Conservation (phyloP, 2,888 invertebrate species). For the Drosophila fulvimacula region DNA sequence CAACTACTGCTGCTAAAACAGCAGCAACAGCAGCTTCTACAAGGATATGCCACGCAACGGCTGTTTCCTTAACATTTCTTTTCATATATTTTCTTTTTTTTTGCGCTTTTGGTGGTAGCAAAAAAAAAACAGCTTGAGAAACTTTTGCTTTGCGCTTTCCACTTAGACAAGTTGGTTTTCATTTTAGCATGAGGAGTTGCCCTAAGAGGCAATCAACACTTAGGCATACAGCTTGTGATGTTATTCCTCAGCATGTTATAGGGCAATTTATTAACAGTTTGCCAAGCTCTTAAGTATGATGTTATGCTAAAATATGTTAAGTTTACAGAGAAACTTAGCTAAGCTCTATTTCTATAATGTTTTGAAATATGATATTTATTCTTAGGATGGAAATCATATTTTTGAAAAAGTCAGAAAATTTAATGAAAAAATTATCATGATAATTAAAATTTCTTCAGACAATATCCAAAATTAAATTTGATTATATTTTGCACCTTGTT, state of each 20-base stretch:
- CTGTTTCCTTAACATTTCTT: constrained; percentile 25
- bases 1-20: constrained; percentile 16
- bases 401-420: no score
- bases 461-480: no score
- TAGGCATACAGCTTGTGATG: constrained; percentile 14
- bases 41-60: constrained; percentile 49
- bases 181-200: constrained; percentile 8
- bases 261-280: not conserved
- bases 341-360: not conserved
- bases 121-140: constrained; percentile 47
- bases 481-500: no score
- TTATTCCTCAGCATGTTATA: no score
- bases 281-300: not conserved
- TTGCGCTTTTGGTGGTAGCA: constrained; percentile 48
- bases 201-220: constrained; percentile 26
- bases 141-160: constrained; percentile 66
- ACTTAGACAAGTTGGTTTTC: constrained; percentile 49
- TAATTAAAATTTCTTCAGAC: no score
- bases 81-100: no score
- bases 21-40: constrained; percentile 26
- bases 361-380: not conserved
- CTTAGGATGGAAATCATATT: not conserved
- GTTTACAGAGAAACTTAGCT: not conserved
- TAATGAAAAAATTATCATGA: no score
- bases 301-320: not conserved